Conservation (phyloP, 2,113 vertebrate genomes). For the Lasiurus borealis region DNA sequence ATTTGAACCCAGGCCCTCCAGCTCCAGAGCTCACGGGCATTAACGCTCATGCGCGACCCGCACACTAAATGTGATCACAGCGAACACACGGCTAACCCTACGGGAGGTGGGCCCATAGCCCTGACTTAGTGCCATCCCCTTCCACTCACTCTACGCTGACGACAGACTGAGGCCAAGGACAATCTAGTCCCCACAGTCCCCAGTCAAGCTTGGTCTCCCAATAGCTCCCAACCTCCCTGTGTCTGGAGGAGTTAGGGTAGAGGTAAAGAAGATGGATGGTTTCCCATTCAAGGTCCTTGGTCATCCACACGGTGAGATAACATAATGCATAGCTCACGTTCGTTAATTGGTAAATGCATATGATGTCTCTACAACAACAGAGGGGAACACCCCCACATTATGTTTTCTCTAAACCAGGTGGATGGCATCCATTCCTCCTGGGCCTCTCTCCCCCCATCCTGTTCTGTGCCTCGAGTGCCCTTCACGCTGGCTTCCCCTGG, state of each 20-base stretch:
- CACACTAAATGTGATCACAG: rapidly evolving
- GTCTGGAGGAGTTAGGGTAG: background rate
- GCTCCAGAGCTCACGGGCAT: background rate
- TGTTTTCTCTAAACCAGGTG: background rate
- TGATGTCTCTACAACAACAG: rapidly evolving
- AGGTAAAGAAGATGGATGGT: background rate
- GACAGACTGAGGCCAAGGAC: background rate
- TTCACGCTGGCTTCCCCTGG: background rate
- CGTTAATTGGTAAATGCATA: background rate
- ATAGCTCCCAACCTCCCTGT: background rate
- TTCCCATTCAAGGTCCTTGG: background rate
- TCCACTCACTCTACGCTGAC: background rate
- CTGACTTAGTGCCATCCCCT: background rate
- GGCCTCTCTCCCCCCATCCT: background rate
- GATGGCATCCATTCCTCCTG: background rate
- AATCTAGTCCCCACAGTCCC: background rate
- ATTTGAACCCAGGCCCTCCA: background rate
- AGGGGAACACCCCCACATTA: too few species aligned
- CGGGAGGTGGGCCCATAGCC: background rate
- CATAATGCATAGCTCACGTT: rapidly evolving
- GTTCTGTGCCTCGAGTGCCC: background rate
- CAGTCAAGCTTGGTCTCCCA: background rate
- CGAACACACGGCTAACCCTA: background rate
- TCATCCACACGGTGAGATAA: background rate
- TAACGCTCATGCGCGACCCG: background rate